Percentiles rank a stretch among this genome's conserved stretches.
Evolutionary conservation across 2,797 vertebrate species (phyloP).

Genomic region (Tenualosa thibaudeaui): DNA sequence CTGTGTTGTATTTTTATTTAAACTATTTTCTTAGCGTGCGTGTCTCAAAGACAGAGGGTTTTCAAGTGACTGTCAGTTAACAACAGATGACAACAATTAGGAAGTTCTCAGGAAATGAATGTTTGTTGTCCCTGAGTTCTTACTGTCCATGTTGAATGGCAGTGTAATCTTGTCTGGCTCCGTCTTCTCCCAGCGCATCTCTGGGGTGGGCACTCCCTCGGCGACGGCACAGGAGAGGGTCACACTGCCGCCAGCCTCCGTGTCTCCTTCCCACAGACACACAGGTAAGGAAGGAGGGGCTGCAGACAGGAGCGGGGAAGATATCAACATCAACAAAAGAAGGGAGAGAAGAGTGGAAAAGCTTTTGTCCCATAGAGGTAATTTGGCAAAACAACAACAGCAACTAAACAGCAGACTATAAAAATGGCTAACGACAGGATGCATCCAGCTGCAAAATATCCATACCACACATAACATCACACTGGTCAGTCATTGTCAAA

Average conservation of each 20-base stretch:
- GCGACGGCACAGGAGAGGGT: conserved; percentile 72
- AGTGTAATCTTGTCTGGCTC: conserved; percentile 67
- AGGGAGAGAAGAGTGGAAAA: too few relatives aligned
- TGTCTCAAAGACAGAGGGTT: neutral
- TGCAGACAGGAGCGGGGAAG: conserved; percentile 42
- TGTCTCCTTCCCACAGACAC: conserved; percentile 75
- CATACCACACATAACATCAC: too few relatives aligned
- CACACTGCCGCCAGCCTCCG: conserved; percentile 69
- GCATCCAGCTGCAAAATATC: too few relatives aligned
- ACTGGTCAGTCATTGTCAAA: too few relatives aligned
- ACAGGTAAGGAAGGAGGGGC: conserved; percentile 75
- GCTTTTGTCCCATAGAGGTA: too few relatives aligned
- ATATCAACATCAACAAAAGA: too few relatives aligned
- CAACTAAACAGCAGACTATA: too few relatives aligned
- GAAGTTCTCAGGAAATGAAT: neutral
- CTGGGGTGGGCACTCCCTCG: conserved; percentile 72
- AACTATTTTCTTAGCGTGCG: neutral
- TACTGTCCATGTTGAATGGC: conserved; percentile 74
- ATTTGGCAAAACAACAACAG: too few relatives aligned
- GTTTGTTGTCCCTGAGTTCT: conserved; percentile 16
- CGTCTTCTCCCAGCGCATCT: conserved; percentile 77
- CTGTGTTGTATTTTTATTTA: neutral
- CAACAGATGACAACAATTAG: neutral
- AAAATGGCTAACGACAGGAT: too few relatives aligned
- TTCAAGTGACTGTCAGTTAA: neutral